Percentiles rank a stretch among this genome's conserved stretches.
phyloP scores from a whole-genome alignment of 2,113 vertebrate genomes.

The Ophthalmotilapia sp. region DNA sequence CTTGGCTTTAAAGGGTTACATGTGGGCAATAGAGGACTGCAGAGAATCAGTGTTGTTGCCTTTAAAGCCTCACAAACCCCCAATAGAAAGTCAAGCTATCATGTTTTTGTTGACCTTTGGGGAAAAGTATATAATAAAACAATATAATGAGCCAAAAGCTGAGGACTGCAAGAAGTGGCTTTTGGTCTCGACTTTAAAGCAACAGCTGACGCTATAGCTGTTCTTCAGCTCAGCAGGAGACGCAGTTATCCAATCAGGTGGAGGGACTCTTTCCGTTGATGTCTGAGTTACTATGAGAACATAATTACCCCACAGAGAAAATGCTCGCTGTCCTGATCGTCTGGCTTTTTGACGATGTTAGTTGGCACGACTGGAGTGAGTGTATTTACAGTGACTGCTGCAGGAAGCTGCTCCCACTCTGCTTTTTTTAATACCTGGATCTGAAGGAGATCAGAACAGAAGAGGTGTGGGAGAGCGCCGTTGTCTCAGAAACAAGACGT shows the following conservation, averaged over 20 bases:
- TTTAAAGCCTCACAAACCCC: not conserved
- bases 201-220: not conserved
- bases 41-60: not conserved
- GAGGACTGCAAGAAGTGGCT: not conserved
- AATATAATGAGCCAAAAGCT: not conserved
- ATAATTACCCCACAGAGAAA: not conserved
- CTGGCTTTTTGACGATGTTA: not conserved
- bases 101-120: not conserved
- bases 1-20: not conserved
- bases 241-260: not conserved
- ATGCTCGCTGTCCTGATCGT: not conserved
- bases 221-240: not conserved
- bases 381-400: not conserved
- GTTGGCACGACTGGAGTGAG: not conserved
- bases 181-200: fast-evolving
- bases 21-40: not conserved
- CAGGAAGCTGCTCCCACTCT: not conserved
- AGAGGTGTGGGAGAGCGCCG: not conserved
- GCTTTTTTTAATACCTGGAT: not conserved
- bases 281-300: not conserved
- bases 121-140: not conserved
- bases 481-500: not conserved
- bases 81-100: not conserved
- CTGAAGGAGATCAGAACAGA: not conserved
- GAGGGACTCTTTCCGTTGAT: not conserved